Evolutionary conservation across 2,113 vertebrate species (phyloP).

Genomic region (Marcusenius ussheri): DNA sequence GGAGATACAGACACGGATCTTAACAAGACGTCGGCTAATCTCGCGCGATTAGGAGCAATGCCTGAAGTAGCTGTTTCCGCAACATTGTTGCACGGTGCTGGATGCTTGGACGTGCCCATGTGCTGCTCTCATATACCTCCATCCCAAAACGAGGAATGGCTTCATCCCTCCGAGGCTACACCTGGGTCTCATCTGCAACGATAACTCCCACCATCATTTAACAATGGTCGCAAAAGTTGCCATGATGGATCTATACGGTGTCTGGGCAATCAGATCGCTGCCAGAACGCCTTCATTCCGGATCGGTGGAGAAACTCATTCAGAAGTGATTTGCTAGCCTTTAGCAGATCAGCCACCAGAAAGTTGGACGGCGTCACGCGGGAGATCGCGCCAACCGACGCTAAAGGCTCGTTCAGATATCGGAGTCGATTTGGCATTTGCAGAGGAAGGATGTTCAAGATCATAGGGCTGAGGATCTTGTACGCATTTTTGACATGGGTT

Average conservation of each 20-base stretch:
- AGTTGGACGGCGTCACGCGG: constrained; percentile 54
- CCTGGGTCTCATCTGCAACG: constrained; percentile 48
- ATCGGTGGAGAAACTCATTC: constrained; percentile 63
- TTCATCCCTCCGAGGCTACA: constrained; percentile 51
- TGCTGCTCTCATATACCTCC: constrained; percentile 27
- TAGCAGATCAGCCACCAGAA: constrained; percentile 61
- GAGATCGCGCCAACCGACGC: constrained; percentile 59
- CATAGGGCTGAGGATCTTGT: constrained; percentile 36
- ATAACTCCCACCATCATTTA: constrained; percentile 41
- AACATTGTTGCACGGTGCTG: background rate
- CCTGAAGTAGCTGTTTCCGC: background rate
- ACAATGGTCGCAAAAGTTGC: constrained; percentile 54
- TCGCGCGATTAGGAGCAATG: background rate
- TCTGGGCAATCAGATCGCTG: constrained; percentile 63
- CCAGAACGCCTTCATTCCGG: constrained; percentile 61
- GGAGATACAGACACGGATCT: constrained; percentile 16
- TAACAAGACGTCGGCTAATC: constrained; percentile 14
- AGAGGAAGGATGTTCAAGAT: constrained; percentile 46
- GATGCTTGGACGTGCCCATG: background rate
- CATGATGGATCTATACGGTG: constrained; percentile 58
- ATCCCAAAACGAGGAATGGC: constrained; percentile 43
- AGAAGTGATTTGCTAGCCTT: constrained; percentile 71
- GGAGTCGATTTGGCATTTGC: constrained; percentile 34
- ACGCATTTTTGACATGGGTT: constrained; percentile 44
- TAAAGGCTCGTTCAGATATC: constrained; percentile 54